Percentiles rank a stretch among this genome's conserved stretches.
Evolutionary conservation across 2,113 vertebrate genomes (phyloP).

Genomic region (Myrmecophaga tridactyla): DNA sequence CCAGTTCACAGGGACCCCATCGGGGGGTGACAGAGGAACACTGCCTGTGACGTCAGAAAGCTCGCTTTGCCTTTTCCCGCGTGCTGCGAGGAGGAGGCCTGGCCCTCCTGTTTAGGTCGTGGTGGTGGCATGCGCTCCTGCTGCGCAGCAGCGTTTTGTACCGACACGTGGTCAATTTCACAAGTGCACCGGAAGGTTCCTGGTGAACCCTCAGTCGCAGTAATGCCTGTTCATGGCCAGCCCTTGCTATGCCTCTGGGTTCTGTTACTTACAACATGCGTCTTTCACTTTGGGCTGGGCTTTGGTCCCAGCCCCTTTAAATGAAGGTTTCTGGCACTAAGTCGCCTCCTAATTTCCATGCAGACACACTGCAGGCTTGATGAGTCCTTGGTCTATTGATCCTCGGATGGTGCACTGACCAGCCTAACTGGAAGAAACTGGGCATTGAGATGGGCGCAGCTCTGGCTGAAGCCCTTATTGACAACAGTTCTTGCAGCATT

Average conservation of each 20-base stretch:
- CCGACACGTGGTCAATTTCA: no score
- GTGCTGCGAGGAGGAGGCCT: no score
- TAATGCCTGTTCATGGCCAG: no score
- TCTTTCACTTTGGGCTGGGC: background rate
- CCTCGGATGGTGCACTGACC: background rate
- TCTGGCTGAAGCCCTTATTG: background rate
- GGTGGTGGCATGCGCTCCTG: rapidly evolving
- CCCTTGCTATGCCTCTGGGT: no score
- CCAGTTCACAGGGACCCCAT: background rate
- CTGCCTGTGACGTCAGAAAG: background rate
- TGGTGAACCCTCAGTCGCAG: rapidly evolving
- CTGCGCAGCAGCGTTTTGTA: no score
- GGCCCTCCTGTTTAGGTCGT: background rate
- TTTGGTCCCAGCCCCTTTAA: background rate
- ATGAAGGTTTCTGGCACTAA: background rate
- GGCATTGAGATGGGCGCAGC: background rate
- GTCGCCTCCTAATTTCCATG: background rate
- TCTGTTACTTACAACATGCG: background rate
- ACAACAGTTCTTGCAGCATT: background rate
- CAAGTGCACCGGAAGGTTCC: background rate
- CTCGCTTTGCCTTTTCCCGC: rapidly evolving
- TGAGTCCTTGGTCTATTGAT: rapidly evolving
- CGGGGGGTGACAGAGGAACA: rapidly evolving
- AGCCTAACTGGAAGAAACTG: background rate
- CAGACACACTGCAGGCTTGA: background rate